A percentile compares a stretch with the other conserved stretches of the same genome.
Conservation (phyloP, 2,113 vertebrate genomes). For the Edolisoma coerulescens region DNA sequence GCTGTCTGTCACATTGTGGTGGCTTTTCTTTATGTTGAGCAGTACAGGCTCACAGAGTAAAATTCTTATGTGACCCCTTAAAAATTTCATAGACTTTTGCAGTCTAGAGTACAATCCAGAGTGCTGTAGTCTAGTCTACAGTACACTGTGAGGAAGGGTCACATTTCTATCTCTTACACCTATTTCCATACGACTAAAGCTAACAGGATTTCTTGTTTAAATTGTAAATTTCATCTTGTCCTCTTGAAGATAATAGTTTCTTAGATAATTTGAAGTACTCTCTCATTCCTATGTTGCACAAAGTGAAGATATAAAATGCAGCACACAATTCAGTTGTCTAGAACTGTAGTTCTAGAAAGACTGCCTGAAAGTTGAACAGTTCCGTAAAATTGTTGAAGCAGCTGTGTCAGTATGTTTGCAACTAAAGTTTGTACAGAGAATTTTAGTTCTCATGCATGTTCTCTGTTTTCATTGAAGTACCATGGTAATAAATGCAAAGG, state of each 20-base stretch:
- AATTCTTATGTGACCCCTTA: neutral
- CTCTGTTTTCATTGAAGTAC: neutral
- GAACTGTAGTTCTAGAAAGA: neutral
- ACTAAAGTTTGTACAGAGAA: neutral
- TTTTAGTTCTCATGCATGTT: neutral
- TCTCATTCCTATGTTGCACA: neutral
- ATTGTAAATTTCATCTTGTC: neutral
- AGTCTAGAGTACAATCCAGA: neutral
- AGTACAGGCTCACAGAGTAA: fast-evolving
- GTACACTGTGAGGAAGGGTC: neutral
- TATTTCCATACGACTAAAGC: neutral
- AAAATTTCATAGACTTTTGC: neutral
- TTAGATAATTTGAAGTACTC: neutral
- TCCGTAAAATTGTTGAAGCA: neutral
- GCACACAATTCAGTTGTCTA: neutral
- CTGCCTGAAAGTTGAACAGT: neutral
- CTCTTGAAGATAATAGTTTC: neutral
- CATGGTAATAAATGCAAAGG: neutral
- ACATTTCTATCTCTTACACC: neutral
- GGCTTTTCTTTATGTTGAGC: neutral
- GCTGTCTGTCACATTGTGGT: neutral
- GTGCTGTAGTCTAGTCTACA: neutral
- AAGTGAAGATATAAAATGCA: neutral
- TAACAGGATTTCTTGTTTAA: neutral
- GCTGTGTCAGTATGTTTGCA: neutral